Evolutionary conservation across 2,113 vertebrate genomes (phyloP).

Genomic region (Proterorhinus semilunaris): DNA sequence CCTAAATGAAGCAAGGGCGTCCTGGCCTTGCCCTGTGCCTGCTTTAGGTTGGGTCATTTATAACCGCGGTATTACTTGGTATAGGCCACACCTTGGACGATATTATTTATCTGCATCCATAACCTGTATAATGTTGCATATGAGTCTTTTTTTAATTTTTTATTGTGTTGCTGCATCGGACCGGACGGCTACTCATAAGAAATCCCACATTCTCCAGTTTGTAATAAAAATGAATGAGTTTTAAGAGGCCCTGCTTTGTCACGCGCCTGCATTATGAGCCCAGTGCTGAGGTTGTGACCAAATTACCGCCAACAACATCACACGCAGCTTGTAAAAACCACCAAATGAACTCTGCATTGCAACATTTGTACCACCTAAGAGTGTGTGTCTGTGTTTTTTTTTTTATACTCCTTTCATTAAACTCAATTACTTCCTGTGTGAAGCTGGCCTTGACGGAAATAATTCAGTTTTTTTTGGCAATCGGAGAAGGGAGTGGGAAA

Average conservation of each 20-base stretch:
- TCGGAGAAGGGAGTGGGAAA: slow-evolving; percentile 10
- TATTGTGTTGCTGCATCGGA: neutral
- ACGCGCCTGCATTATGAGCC: slow-evolving; percentile 11
- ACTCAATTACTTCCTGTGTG: slow-evolving; percentile 74
- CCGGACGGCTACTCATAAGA: neutral
- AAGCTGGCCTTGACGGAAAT: slow-evolving; percentile 67
- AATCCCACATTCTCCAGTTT: slow-evolving; percentile 11
- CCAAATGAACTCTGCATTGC: slow-evolving; percentile 60
- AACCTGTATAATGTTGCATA: neutral
- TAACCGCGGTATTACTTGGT: no score
- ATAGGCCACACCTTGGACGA: no score
- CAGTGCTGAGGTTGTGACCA: slow-evolving; percentile 23
- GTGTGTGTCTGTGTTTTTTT: slow-evolving; percentile 22
- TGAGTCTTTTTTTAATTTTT: neutral
- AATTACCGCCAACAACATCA: slow-evolving; percentile 52
- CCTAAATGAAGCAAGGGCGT: no score
- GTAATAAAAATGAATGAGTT: slow-evolving; percentile 23
- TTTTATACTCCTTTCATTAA: slow-evolving; percentile 64
- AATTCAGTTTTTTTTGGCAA: slow-evolving; percentile 50
- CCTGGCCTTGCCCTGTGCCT: no score
- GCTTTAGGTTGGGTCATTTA: no score
- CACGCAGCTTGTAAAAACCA: slow-evolving; percentile 41
- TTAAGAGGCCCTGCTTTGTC: slow-evolving; percentile 15
- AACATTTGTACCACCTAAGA: slow-evolving; percentile 56
- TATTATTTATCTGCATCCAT: neutral